Percentiles rank a stretch among this genome's conserved stretches.
These are phyloP conservation scores for Heteromyza rotundicornis DNA, from an alignment of 2,888 invertebrate genomes.

Conservation along the genomic window DNA sequence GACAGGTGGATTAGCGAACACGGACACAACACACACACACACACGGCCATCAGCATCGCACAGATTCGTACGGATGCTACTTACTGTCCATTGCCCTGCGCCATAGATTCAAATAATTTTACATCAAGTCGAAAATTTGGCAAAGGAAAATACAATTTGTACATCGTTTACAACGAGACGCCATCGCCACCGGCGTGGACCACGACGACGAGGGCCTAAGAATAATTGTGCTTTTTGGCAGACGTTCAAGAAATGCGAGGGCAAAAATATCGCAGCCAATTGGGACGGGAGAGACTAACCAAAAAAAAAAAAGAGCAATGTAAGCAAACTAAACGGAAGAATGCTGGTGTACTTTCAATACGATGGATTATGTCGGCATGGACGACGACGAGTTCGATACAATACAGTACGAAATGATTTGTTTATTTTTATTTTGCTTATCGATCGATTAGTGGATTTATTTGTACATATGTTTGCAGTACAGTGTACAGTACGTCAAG, in stretches of 20 bases:
- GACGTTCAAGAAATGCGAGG: conserved; percentile 38
- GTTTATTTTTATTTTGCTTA: too few species aligned
- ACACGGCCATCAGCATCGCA: too few species aligned
- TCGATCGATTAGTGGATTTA: too few species aligned
- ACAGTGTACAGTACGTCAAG: too few species aligned
- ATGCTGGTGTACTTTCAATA: background rate
- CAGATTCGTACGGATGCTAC: too few species aligned
- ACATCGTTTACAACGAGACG: conserved; percentile 19
- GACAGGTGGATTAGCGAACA: conserved; percentile 35
- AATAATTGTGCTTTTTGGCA: conserved; percentile 37
- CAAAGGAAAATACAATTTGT: conserved; percentile 18
- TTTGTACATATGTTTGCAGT: too few species aligned
- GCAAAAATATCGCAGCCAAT: conserved; percentile 25
- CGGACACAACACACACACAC: conserved; percentile 5
- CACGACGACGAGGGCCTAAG: conserved; percentile 10
- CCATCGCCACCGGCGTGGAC: background rate
- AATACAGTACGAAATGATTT: too few species aligned
- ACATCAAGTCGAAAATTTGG: conserved; percentile 28
- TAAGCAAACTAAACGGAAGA: too few species aligned
- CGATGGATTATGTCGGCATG: background rate
- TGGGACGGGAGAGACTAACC: conserved; percentile 2
- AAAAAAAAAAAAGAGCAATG: conserved; percentile 9
- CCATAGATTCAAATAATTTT: conserved; percentile 22
- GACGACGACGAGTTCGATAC: too few species aligned
- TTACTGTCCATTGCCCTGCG: conserved; percentile 23